Conservation (phyloP, 2,888 invertebrate genomes). For the Drosophila imparisetae region DNA sequence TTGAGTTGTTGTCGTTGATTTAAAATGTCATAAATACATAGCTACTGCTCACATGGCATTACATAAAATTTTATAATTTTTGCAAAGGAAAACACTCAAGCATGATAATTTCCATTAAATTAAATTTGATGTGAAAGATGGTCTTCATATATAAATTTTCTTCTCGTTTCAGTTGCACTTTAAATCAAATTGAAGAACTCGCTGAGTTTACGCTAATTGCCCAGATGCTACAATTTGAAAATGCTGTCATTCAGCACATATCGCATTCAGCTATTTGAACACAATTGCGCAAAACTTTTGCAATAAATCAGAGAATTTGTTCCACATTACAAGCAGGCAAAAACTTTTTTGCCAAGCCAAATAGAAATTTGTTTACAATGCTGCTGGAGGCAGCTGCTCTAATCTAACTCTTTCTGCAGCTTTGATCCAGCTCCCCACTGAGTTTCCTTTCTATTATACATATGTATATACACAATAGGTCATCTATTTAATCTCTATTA, state of each 20-base stretch:
- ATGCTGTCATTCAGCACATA: constrained; percentile 45
- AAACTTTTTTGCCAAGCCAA: constrained; percentile 55
- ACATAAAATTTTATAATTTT: constrained; percentile 29
- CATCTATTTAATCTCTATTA: neutral
- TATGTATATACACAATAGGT: neutral
- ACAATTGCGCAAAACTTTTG: constrained; percentile 61
- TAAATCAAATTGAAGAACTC: neutral
- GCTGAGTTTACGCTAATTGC: constrained; percentile 16
- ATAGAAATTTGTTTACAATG: constrained; percentile 68
- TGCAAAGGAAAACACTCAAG: constrained; percentile 24
- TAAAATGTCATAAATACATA: constrained; percentile 67
- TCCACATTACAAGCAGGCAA: constrained; percentile 45
- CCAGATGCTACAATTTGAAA: constrained; percentile 4
- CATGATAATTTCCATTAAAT: constrained; percentile 47
- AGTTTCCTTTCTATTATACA: neutral
- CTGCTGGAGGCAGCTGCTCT: constrained; percentile 33
- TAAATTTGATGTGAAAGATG: neutral
- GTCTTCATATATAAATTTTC: neutral
- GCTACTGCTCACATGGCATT: constrained; percentile 26
- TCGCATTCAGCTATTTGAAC: constrained; percentile 56
- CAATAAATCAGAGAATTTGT: constrained; percentile 71
- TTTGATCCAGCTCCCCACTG: neutral
- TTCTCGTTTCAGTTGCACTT: neutral
- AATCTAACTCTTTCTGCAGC: constrained; percentile 15
- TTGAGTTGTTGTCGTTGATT: constrained; percentile 48